Evolutionary conservation across 2,113 vertebrate genomes (phyloP).

Genomic region (Osmerus eperlanus): DNA sequence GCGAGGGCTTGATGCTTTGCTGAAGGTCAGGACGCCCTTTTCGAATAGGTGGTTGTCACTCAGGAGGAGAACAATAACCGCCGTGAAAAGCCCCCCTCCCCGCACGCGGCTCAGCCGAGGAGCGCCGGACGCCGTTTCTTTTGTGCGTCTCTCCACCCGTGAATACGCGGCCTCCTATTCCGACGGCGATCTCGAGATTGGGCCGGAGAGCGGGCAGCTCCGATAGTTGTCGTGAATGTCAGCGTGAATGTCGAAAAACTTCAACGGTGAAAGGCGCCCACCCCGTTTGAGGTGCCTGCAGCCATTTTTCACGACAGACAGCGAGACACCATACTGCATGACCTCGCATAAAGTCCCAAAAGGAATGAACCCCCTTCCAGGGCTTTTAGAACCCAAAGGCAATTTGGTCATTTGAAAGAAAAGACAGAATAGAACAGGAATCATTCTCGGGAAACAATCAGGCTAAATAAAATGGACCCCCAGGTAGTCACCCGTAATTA

Average conservation of each 20-base stretch:
- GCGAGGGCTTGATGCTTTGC: slow-evolving; percentile 35
- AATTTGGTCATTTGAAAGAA: too few relatives aligned
- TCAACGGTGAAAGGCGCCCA: too few relatives aligned
- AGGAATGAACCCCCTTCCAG: too few relatives aligned
- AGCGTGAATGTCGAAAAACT: too few relatives aligned
- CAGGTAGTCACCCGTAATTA: slow-evolving; percentile 50
- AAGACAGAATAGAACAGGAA: too few relatives aligned
- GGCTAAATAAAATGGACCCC: slow-evolving; percentile 39
- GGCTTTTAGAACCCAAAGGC: too few relatives aligned
- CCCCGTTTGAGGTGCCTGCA: too few relatives aligned
- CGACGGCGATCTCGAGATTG: neutral
- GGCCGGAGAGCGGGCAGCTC: too few relatives aligned
- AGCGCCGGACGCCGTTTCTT: neutral
- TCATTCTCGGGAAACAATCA: neutral
- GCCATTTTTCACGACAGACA: too few relatives aligned
- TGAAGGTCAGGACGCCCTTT: slow-evolving; percentile 49
- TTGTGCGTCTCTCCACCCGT: neutral
- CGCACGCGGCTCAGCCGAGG: neutral
- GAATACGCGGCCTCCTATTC: neutral
- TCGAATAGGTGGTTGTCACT: slow-evolving; percentile 27
- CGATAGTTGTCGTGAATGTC: too few relatives aligned
- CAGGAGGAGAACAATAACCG: slow-evolving; percentile 12
- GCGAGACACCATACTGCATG: too few relatives aligned
- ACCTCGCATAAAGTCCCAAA: too few relatives aligned
- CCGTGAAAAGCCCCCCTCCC: neutral